phyloP scores from a whole-genome alignment of 2,888 invertebrate species.

The Corythucha ciliata region DNA sequence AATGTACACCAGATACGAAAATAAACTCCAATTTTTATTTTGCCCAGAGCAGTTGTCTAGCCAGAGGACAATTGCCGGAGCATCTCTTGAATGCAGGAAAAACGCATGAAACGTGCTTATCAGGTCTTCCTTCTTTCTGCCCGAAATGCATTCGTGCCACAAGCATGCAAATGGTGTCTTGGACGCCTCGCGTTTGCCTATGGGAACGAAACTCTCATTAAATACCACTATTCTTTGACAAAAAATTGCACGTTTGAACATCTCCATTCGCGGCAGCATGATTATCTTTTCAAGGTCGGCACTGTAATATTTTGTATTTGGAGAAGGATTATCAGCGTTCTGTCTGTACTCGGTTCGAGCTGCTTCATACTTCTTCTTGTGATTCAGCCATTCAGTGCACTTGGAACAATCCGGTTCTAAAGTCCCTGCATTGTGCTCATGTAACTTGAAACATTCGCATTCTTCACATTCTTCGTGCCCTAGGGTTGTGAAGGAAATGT shows the following conservation, averaged over 20 bases:
- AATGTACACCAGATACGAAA: conserved; percentile 8
- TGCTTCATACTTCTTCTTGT: conserved; percentile 8
- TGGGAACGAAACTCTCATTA: conserved; percentile 34
- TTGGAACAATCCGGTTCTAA: conserved; percentile 9
- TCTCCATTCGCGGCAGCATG: conserved; percentile 36
- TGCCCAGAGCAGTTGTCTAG: conserved; percentile 20
- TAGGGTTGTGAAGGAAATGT: conserved; percentile 13
- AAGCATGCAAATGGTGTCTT: conserved; percentile 15
- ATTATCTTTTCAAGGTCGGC: conserved; percentile 27
- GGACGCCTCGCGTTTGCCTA: conserved; percentile 27
- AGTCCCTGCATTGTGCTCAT: conserved; percentile 12
- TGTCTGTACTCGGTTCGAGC: conserved; percentile 1
- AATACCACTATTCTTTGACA: conserved; percentile 29
- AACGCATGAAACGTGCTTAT: conserved; percentile 22
- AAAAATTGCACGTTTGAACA: conserved; percentile 33
- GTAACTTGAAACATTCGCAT: conserved; percentile 12
- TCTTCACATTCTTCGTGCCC: conserved; percentile 9
- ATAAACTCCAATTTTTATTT: conserved; percentile 22
- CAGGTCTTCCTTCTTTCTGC: conserved; percentile 23
- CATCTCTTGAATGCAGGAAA: conserved; percentile 11
- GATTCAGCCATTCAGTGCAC: conserved; percentile 11
- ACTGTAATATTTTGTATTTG: conserved; percentile 2
- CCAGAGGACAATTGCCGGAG: conserved; percentile 14
- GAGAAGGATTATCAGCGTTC: neutral
- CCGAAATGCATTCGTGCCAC: conserved; percentile 22